These are phyloP conservation scores for Danio jaintianensis DNA, from an alignment of 2,797 vertebrate genomes.

Conservation along the genomic window DNA sequence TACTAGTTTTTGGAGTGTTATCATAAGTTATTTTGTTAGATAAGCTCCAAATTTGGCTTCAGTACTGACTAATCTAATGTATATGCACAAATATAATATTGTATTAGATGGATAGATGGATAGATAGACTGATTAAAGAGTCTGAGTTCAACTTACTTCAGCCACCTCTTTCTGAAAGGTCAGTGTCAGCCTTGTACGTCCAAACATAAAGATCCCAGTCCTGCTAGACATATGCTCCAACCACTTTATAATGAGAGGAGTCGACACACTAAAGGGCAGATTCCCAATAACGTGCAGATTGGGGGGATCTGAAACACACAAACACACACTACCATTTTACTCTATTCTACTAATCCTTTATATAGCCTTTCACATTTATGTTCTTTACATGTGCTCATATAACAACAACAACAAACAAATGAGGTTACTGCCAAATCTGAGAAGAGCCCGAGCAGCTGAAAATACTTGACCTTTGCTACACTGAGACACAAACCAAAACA, in stretches of 20 bases:
- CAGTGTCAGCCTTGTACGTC: constrained; percentile 90
- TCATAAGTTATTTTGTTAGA: too few species aligned
- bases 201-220: constrained; percentile 88
- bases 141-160: constrained; percentile 78
- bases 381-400: not conserved
- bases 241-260: constrained; percentile 93
- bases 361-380: not conserved
- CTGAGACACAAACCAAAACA: not conserved
- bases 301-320: constrained; percentile 83
- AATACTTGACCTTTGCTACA: not conserved
- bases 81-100: too few species aligned
- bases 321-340: not conserved
- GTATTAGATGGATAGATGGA: too few species aligned
- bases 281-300: constrained; percentile 95
- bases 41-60: too few species aligned
- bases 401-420: not conserved
- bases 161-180: constrained; percentile 98
- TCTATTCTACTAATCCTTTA: not conserved
- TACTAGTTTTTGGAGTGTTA: too few species aligned
- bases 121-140: too few species aligned
- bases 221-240: constrained; percentile 84
- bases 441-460: too few species aligned
- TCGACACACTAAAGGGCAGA: constrained; percentile 94
- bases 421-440: too few species aligned
- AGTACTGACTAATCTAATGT: too few species aligned